Evolutionary conservation across 1,140 invertebrate species (phyloP).

Genomic region (Scaptomyza graminum): DNA sequence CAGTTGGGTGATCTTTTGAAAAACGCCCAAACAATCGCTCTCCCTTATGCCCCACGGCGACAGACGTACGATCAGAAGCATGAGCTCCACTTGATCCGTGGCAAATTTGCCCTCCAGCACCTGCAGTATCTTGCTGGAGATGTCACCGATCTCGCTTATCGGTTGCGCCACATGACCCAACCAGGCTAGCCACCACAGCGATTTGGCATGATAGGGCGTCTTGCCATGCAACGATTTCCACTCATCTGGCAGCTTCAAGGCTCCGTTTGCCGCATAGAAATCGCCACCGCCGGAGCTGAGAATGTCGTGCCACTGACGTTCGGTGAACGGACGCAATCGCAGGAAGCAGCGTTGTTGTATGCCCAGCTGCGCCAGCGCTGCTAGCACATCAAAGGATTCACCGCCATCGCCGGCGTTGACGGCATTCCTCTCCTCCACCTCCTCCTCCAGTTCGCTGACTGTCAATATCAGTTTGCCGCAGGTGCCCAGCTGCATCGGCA

Average conservation of each 20-base stretch:
- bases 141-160: constrained; percentile 73
- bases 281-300: constrained; percentile 80
- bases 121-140: constrained; percentile 68
- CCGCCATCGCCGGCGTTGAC: constrained; percentile 14
- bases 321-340: constrained; percentile 74
- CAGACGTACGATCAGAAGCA: constrained; percentile 73
- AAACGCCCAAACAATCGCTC: constrained; percentile 78
- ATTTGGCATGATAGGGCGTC: constrained; percentile 82
- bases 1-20: constrained; percentile 76
- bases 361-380: constrained; percentile 68
- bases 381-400: constrained; percentile 64
- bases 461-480: constrained; percentile 90
- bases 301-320: constrained; percentile 82
- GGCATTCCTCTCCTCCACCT: constrained; percentile 35
- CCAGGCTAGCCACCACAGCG: constrained; percentile 83
- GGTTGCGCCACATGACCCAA: constrained; percentile 73
- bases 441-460: constrained; percentile 83
- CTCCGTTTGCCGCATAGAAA: constrained; percentile 82
- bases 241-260: constrained; percentile 76
- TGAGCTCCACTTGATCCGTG: constrained; percentile 68
- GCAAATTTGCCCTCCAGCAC: constrained; percentile 76
- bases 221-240: constrained; percentile 79
- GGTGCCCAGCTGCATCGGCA: constrained; percentile 87
- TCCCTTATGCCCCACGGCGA: constrained; percentile 79
- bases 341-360: constrained; percentile 78